phyloP scores from a whole-genome alignment of 2,797 vertebrate genomes.

The Xenentodon cancila region DNA sequence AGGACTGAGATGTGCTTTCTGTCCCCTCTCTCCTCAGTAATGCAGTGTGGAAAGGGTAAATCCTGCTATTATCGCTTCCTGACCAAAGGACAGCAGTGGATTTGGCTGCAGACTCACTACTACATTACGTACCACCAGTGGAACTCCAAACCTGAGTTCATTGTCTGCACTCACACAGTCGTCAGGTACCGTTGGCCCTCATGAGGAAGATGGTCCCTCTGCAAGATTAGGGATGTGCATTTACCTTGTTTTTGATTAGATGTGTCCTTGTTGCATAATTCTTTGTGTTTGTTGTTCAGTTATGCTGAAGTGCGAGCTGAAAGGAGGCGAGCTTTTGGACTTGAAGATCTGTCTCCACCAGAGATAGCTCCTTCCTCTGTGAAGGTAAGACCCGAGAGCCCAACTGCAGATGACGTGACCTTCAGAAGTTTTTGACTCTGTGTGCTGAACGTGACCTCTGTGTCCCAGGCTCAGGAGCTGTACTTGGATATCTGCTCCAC shows the following conservation, averaged over 20 bases:
- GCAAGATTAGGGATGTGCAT: too few relatives aligned
- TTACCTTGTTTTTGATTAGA: neutral
- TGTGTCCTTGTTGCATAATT: neutral
- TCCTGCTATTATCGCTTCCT: constrained; percentile 92
- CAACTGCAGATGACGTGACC: neutral
- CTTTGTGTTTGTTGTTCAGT: constrained; percentile 58
- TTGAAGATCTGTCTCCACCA: constrained; percentile 79
- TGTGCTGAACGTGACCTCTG: constrained; percentile 4
- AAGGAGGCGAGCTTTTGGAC: constrained; percentile 81
- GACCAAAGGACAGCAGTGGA: constrained; percentile 92
- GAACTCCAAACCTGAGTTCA: constrained; percentile 94
- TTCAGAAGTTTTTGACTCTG: constrained; percentile 6
- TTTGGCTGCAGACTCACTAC: constrained; percentile 91
- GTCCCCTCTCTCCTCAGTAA: constrained; percentile 75
- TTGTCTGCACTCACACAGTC: constrained; percentile 89
- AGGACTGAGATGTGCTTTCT: neutral
- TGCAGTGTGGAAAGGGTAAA: constrained; percentile 93
- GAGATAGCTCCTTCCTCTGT: constrained; percentile 78
- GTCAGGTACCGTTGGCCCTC: constrained; percentile 76
- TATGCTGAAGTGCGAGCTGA: constrained; percentile 86
- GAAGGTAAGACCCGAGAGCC: constrained; percentile 65
- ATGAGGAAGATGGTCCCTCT: too few relatives aligned
- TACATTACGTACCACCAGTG: constrained; percentile 94
- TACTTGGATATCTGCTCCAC: constrained; percentile 80
- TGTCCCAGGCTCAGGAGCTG: constrained; percentile 83